Conservation (phyloP, 1,140 invertebrate species). For the Drosophila bipectinata region DNA sequence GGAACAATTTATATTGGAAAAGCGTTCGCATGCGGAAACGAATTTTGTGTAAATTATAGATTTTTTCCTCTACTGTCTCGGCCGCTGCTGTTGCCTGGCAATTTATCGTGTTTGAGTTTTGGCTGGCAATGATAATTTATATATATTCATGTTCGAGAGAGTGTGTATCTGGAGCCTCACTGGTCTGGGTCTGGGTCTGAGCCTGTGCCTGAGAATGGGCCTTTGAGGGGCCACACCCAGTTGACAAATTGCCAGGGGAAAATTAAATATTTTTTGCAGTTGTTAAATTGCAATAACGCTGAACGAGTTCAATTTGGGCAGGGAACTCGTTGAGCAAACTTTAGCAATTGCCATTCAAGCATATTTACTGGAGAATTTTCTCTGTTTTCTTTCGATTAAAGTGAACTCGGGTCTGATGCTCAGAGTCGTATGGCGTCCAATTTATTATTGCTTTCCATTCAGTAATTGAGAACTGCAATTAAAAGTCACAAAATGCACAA, state of each 20-base stretch:
- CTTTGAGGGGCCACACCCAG: constrained; percentile 53
- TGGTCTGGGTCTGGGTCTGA: constrained; percentile 3
- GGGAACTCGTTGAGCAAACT: constrained; percentile 11
- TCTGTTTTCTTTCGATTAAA: constrained; percentile 18
- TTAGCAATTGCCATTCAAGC: constrained; percentile 7
- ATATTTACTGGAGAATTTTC: constrained; percentile 1
- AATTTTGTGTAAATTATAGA: constrained; percentile 82
- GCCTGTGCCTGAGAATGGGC: constrained; percentile 9
- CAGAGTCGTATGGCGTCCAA: constrained; percentile 13
- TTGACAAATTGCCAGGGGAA: constrained; percentile 74
- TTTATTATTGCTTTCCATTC: constrained; percentile 43
- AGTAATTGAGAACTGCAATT: constrained; percentile 53
- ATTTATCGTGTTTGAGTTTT: constrained; percentile 78
- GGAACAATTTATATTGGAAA: constrained; percentile 55
- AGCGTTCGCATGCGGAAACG: constrained; percentile 65
- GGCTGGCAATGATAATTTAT: constrained; percentile 77
- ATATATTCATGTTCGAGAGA: constrained; percentile 16
- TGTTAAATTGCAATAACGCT: constrained; percentile 45
- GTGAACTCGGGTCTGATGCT: background rate
- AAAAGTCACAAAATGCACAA: constrained; percentile 58
- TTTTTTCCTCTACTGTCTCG: constrained; percentile 46
- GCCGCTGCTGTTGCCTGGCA: constrained; percentile 64
- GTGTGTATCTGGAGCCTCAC: constrained; percentile 18
- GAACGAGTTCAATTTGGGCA: constrained; percentile 6
- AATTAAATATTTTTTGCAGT: constrained; percentile 43